phyloP scores from a whole-genome alignment of 2,113 vertebrate genomes.

The Myotis lucifugus region DNA sequence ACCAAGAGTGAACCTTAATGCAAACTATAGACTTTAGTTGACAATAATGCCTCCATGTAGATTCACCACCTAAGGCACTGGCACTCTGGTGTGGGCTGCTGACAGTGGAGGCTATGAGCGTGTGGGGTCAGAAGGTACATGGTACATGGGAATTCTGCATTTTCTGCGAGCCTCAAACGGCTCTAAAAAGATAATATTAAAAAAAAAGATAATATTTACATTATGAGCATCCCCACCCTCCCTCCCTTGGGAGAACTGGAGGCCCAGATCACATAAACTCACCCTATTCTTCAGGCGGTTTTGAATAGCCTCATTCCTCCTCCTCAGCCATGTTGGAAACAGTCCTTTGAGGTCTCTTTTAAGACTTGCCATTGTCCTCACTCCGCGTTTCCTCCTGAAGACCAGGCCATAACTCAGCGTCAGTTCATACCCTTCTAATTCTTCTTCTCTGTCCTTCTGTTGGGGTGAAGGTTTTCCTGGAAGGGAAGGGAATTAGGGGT shows the following conservation, averaged over 20 bases:
- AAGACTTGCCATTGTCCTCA: not conserved
- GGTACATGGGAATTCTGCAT: too few species aligned
- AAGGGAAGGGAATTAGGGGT: not conserved
- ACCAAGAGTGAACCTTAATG: not conserved
- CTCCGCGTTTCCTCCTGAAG: not conserved
- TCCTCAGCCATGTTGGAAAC: too few species aligned
- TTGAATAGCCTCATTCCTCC: not conserved
- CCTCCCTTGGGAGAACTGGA: not conserved
- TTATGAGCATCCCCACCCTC: not conserved
- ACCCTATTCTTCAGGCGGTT: not conserved
- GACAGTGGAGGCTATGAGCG: not conserved
- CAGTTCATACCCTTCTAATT: too few species aligned
- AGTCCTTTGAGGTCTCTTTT: not conserved
- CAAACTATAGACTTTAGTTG: not conserved
- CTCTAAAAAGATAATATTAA: not conserved
- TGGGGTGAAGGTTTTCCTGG: not conserved
- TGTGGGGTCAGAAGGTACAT: too few species aligned
- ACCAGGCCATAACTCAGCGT: not conserved
- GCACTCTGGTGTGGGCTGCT: not conserved
- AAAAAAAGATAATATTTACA: not conserved
- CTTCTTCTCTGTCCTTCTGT: too few species aligned
- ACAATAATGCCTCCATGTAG: not conserved
- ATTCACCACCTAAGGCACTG: not conserved
- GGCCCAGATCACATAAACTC: not conserved
- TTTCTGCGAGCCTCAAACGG: not conserved